phyloP scores from a whole-genome alignment of 2,797 vertebrate species.

The Channallabes apus region DNA sequence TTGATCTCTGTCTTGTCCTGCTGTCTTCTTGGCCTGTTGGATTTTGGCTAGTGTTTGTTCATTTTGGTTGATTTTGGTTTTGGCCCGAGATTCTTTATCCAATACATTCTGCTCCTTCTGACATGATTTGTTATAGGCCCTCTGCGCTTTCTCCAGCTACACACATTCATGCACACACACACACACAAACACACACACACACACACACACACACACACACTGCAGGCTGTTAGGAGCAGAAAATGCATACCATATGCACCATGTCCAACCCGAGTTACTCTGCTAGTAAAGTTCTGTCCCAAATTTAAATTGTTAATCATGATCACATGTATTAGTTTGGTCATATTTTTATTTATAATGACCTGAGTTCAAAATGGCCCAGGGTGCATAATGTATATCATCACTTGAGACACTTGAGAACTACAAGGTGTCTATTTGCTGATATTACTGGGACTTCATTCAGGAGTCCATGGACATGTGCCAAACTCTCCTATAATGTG shows the following conservation, averaged over 20 bases:
- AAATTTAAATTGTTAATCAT: too few species aligned
- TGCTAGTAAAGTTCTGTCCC: too few species aligned
- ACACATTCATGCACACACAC: constrained; percentile 8
- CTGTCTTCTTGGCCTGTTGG: constrained; percentile 69
- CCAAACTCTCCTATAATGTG: too few species aligned
- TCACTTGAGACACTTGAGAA: too few species aligned
- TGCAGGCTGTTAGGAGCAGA: neutral
- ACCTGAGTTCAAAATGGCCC: too few species aligned
- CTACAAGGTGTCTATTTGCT: too few species aligned
- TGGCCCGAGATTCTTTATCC: constrained; percentile 75
- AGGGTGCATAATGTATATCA: too few species aligned
- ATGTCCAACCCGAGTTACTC: neutral
- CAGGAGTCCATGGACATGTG: too few species aligned
- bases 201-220: neutral
- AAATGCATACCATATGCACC: neutral
- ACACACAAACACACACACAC: constrained; percentile 28
- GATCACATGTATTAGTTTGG: neutral
- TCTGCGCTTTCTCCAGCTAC: constrained; percentile 76
- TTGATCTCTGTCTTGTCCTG: constrained; percentile 72
- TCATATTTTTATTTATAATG: neutral
- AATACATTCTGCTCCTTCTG: constrained; percentile 73
- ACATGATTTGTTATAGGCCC: constrained; percentile 75
- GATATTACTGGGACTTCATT: too few species aligned
- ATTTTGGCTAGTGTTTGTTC: constrained; percentile 77
- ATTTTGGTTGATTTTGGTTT: constrained; percentile 68